phyloP scores from a whole-genome alignment of 2,888 invertebrate genomes.

The Erynnis tages region DNA sequence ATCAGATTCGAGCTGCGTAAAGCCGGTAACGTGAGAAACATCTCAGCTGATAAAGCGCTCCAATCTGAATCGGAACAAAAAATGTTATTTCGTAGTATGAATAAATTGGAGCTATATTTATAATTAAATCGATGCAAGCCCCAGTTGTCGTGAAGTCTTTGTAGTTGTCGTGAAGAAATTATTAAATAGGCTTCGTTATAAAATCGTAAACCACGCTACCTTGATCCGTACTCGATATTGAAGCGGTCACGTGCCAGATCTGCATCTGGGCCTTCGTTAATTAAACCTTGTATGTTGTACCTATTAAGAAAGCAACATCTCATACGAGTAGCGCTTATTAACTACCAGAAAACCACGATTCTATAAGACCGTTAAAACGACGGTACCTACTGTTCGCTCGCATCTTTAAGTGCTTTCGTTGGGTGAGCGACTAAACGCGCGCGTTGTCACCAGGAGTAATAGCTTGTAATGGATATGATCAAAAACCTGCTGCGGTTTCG shows the following conservation, averaged over 20 bases:
- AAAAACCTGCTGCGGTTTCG: constrained; percentile 65
- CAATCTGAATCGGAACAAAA: constrained; percentile 5
- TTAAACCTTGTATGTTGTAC: constrained; percentile 40
- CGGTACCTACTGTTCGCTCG: not conserved
- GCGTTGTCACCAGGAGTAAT: constrained; percentile 48
- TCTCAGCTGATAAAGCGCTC: constrained; percentile 9
- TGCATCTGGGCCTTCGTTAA: constrained; percentile 42
- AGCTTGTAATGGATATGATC: constrained; percentile 64
- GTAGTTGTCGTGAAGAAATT: constrained; percentile 8
- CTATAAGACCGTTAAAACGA: constrained; percentile 2
- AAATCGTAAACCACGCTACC: constrained; percentile 34
- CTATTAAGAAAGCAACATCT: constrained; percentile 36
- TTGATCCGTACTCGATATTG: constrained; percentile 31
- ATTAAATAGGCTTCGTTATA: constrained; percentile 21
- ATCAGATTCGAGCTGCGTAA: constrained; percentile 7
- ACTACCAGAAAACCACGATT: constrained; percentile 22
- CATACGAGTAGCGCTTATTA: constrained; percentile 38
- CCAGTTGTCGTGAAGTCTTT: too few species aligned
- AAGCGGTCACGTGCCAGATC: constrained; percentile 45
- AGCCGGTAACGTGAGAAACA: constrained; percentile 17
- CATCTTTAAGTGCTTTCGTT: constrained; percentile 16
- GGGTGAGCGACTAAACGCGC: constrained; percentile 43
- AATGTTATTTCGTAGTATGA: not conserved
- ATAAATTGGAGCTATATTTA: constrained; percentile 3
- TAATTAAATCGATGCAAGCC: constrained; percentile 3